Base-by-base conservation (phyloP, 2,113 vertebrate genomes). In the Laticauda colubrina region DNA sequence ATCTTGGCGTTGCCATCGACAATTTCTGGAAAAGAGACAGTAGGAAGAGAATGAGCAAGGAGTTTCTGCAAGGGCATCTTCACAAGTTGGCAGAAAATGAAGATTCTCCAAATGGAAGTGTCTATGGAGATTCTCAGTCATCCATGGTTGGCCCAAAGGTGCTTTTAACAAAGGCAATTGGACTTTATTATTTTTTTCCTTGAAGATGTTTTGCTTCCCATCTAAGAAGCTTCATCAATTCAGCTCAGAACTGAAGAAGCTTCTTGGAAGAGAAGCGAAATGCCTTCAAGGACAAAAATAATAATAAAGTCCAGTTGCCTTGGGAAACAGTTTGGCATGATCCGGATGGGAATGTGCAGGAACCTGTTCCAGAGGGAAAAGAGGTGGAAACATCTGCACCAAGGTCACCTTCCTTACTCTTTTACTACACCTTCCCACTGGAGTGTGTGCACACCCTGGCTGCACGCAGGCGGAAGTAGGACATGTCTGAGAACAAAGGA, bases 1-100 rank as follows among this genome's bases (percentile, higher is more conserved):
- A 99, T 99, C 97, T 99, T 99, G 1, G 97, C 97, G 0, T 99
- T 99, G 64, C 99, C 99, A 0, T 99, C 99, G 24, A 99, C 99
- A 2, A 99, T 99, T 98, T 99, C 99, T 99, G 95, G 24, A 94
- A 3, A 59, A 29, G 0, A 14, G 53, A 8, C 3, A 5, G 12
- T 3, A 5, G 20, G 21, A 15, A 89, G 1, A 24, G 0, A 39
- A 18, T 88, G 23, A 81, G 34, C 34, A 3, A 9, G 1, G 9
- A 2, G 15, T 9, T n/a, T 54, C 45, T 1, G 48, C 20, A 7
- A 14, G 12, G 23, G 9, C 0, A 24, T 26, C 39, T 34, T 23
- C 9, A 12, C 18, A 39, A 8, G 0, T 23, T 87, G 15, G 45
- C 15, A 75, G 69, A 7, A 15, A 75, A 18, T 6, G 69, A 75